These are phyloP conservation scores for Oreamnos americanus DNA, from an alignment of 2,113 vertebrate genomes.

Conservation along the genomic window DNA sequence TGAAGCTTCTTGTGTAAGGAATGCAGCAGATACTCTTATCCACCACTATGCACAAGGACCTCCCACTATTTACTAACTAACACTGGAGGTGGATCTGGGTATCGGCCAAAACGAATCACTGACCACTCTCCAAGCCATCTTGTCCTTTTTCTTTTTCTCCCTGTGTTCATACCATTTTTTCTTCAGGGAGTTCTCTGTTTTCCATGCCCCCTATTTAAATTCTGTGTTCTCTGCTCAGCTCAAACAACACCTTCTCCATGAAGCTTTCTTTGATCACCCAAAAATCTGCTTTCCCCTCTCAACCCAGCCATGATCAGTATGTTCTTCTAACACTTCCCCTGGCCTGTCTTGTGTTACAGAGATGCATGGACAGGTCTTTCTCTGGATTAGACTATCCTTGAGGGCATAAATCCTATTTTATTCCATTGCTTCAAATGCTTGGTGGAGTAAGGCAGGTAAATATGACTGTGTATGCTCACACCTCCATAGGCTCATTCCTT, in stretches of 20 bases:
- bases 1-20: background rate
- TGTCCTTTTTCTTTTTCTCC: background rate
- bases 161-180: background rate
- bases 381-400: background rate
- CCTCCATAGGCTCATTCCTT: background rate
- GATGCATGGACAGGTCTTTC: background rate
- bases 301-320: accelerated
- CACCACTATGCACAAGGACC: background rate
- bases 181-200: background rate
- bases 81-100: background rate
- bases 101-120: background rate
- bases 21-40: background rate
- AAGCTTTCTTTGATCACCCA: background rate
- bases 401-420: background rate
- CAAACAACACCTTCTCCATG: background rate
- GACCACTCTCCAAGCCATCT: background rate
- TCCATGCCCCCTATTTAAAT: background rate
- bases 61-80: background rate
- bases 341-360: no score
- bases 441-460: background rate
- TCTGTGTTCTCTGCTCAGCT: background rate
- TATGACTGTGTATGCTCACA: background rate
- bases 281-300: background rate
- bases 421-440: background rate
- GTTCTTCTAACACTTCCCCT: no score